Conservation (phyloP, 1,140 invertebrate species). For the Acromyrmex echinatior region DNA sequence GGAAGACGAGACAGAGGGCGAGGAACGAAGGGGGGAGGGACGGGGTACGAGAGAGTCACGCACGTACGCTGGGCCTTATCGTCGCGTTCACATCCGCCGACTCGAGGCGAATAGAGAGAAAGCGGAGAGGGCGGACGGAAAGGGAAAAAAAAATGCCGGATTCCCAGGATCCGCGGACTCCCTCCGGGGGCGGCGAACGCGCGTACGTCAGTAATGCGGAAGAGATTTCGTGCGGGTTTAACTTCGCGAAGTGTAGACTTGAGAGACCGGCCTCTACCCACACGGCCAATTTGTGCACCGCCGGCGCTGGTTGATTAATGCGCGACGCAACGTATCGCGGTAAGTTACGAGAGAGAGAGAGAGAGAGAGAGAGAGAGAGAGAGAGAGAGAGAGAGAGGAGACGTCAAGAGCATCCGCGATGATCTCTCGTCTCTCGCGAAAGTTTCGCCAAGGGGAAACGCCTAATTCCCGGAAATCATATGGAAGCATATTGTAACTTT, state of each 20-base stretch:
- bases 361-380: background rate
- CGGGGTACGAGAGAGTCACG: constrained; percentile 78
- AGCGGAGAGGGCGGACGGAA: constrained; percentile 71
- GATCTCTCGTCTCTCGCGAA: background rate
- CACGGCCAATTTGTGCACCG: constrained; percentile 56
- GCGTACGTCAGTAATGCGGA: constrained; percentile 74
- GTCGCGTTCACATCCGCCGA: constrained; percentile 83
- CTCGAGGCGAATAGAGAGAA: constrained; percentile 81
- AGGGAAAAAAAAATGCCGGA: constrained; percentile 76
- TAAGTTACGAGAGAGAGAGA: constrained; percentile 25
- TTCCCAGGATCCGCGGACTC: constrained; percentile 81
- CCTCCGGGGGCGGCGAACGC: constrained; percentile 47
- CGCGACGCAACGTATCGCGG: constrained; percentile 31
- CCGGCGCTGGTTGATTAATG: constrained; percentile 50
- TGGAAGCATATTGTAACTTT: background rate
- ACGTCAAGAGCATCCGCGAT: constrained; percentile 1
- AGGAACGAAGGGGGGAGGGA: background rate
- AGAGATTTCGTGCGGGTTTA: constrained; percentile 68
- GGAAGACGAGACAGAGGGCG: constrained; percentile 63
- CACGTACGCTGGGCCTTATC: constrained; percentile 81
- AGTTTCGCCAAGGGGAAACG: background rate
- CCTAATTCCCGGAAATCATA: background rate
- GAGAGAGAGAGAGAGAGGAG: background rate
- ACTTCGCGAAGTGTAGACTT: constrained; percentile 40
- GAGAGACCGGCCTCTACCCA: constrained; percentile 24